Percentiles rank a stretch among this genome's conserved stretches.
phyloP scores from a whole-genome alignment of 2,888 invertebrate species.

The Leptogaster cylindrica region DNA sequence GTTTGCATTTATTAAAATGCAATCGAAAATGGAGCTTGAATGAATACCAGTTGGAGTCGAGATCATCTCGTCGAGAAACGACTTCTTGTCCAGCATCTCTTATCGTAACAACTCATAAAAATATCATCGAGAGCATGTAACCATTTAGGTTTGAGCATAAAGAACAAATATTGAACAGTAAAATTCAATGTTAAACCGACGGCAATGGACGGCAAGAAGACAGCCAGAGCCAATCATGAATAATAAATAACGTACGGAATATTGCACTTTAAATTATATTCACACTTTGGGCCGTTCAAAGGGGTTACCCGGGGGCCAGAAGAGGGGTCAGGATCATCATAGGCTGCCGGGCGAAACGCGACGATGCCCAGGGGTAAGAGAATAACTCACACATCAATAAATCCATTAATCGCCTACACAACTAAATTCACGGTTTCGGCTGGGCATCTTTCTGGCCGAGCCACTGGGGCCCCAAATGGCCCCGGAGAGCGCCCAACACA shows the following conservation, averaged over 20 bases:
- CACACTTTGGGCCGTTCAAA: conserved; percentile 61
- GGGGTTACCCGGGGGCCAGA: conserved; percentile 47
- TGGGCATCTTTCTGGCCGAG: neutral
- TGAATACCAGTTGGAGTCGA: conserved; percentile 19
- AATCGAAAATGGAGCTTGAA: conserved; percentile 20
- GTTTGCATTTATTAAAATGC: conserved; percentile 34
- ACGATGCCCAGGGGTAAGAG: neutral
- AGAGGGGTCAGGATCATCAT: conserved; percentile 49
- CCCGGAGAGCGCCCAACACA: no score
- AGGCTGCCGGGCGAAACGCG: conserved; percentile 25
- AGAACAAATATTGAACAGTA: conserved; percentile 51
- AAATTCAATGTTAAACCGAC: conserved; percentile 46
- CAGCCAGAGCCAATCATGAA: conserved; percentile 60
- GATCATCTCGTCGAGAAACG: no score
- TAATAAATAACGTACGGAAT: conserved; percentile 62
- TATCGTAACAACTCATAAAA: conserved; percentile 45
- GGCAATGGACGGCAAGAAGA: conserved; percentile 39
- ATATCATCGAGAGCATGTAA: conserved; percentile 44
- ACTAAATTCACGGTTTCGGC: conserved; percentile 16
- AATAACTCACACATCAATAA: conserved; percentile 50
- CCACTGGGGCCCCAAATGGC: conserved; percentile 1
- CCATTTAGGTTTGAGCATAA: conserved; percentile 48
- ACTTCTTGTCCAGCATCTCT: conserved; percentile 20
- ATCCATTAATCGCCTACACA: conserved; percentile 52
- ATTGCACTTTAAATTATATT: conserved; percentile 62